Evolutionary conservation across 2,113 vertebrate genomes (phyloP).

Genomic region (Pachycephala philippinensis): DNA sequence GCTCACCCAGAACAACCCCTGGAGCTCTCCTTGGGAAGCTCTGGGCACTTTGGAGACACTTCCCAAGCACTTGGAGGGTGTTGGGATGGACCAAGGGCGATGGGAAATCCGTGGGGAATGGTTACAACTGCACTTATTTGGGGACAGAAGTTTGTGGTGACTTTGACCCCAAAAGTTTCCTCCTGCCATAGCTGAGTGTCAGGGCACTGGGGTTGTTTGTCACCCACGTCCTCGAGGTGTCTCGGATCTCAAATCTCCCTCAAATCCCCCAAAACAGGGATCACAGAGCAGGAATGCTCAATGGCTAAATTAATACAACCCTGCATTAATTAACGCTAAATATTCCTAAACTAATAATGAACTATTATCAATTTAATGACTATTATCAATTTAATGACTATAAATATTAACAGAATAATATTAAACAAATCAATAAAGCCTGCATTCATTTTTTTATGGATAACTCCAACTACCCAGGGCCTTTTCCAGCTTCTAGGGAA

Average conservation of each 20-base stretch:
- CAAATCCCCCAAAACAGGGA: not conserved
- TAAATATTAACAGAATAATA: no score
- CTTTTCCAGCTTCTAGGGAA: not conserved
- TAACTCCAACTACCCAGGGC: not conserved
- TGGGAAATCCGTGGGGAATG: not conserved
- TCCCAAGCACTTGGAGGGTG: not conserved
- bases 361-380: accelerated
- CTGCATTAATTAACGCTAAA: not conserved
- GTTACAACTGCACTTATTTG: accelerated
- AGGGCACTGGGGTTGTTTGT: not conserved
- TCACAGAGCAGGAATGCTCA: not conserved
- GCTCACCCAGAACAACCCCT: not conserved
- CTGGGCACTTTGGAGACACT: accelerated
- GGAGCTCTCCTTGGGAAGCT: not conserved
- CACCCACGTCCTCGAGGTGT: not conserved
- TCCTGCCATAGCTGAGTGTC: accelerated
- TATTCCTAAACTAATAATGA: not conserved
- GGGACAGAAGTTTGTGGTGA: not conserved
- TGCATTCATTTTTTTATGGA: not conserved
- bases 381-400: no score
- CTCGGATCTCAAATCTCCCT: not conserved
- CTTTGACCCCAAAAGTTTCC: not conserved
- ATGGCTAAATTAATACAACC: not conserved
- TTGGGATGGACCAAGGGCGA: accelerated
- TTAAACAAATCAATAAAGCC: not conserved